Evolutionary conservation across 2,797 vertebrate genomes (phyloP).

Genomic region (Carduelis carduelis): DNA sequence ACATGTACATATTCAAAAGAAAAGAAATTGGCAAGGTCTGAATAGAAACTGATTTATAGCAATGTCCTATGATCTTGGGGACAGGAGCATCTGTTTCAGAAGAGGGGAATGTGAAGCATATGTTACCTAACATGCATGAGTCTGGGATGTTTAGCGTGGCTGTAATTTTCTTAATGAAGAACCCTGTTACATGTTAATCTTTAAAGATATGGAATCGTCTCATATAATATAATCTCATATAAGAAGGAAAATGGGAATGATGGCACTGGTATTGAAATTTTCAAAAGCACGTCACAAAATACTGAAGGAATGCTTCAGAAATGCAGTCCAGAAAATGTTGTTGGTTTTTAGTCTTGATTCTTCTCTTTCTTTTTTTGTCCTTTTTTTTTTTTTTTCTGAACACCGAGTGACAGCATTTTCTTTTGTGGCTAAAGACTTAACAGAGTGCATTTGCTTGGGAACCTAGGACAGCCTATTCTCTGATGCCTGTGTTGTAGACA

Average conservation of each 20-base stretch:
- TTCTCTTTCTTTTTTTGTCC: background rate
- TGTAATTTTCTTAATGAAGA: background rate
- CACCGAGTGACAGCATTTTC: background rate
- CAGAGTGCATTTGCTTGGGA: background rate
- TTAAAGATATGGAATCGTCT: background rate
- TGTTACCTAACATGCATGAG: background rate
- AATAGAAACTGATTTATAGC: background rate
- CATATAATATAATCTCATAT: too few species aligned
- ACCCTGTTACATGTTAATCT: background rate
- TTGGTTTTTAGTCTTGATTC: background rate
- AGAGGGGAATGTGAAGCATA: background rate
- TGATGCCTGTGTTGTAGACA: background rate
- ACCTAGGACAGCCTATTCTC: background rate
- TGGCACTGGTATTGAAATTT: background rate
- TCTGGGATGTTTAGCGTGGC: background rate
- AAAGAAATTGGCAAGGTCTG: background rate
- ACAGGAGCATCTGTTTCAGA: background rate
- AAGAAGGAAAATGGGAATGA: background rate
- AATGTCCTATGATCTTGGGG: background rate
- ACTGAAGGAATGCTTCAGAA: background rate
- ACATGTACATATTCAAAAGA: background rate
- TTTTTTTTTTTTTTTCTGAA: background rate
- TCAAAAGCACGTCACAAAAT: background rate
- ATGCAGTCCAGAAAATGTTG: background rate
- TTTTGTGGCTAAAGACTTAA: background rate